Base-by-base conservation (phyloP, 2,797 vertebrate species). In the Pseudochaenichthys georgianus region DNA sequence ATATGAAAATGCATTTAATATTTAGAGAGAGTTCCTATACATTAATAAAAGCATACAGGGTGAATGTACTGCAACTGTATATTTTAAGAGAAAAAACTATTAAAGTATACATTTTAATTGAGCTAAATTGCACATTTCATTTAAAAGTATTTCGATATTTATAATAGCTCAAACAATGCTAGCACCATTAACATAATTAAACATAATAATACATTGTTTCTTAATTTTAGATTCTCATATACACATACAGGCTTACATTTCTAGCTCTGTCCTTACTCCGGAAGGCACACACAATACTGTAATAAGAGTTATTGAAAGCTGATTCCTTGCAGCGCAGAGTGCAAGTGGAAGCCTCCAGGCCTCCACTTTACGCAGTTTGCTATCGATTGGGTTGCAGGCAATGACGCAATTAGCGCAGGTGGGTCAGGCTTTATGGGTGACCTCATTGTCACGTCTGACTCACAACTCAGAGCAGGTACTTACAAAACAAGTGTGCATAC, bases 381-480 rank as follows among this genome's bases (percentile, higher is more conserved):
- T 74, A 93, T 94, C 78, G 93, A 94, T 91, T 74, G 73, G 61
- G 70, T 80, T 85, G 85, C 84, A 68, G 75, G 79, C 77, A 74
- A 80, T 70, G 75, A 80, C 3, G 84, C 89, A 88, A 91, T 93
- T 90, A 92, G 75, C 83, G 31, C 87, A 86, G 87, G 77, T 77
- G 83, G 93, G 92, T 94, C 93, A 92, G 62, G 86, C 88, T 92
- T 94, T 91, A 93, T 86, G 83, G 78, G 80, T 88, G 93, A 94
- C 93, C 91, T 92, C 87, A 84, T 68, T 85, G 91, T 92, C 89
- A 83, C 72, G 86, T 89, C 84, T 89, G 88, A 85, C 55, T 75
- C 80, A 71, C 83, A 78, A 73, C 65, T 88, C 84, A 83, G 78
- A 82, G 75, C 80, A 38, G 67, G 69, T 73, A 64, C 67, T 88